Evolutionary conservation across 2,888 invertebrate genomes (phyloP), one percentile per base, ranked within the genome.

Genomic region (Machimus atricapillus): DNA sequence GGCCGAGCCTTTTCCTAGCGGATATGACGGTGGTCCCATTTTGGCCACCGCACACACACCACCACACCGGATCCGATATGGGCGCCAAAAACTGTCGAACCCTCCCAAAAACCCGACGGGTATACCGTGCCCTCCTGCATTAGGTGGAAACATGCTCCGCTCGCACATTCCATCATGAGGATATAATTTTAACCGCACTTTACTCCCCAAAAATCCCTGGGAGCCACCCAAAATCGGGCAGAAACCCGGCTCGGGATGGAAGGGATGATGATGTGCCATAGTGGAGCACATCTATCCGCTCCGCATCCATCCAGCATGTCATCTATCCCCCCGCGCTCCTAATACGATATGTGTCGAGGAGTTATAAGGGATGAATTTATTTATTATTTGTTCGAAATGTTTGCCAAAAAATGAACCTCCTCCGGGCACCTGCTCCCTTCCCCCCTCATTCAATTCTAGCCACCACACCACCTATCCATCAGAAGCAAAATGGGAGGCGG

Each of bases 341-440:
- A 58, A 83, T 83, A 43, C 52, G 9, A 9, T 83, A 40, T 43
- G 43, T 46, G 73, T 66, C 27, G 66, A 66, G 66, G 66, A 66
- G 66, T 40, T 66, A 73, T 58, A 66, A 83, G 83, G 73, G 73
- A 83, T 83, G 83, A 83, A 83, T 83, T 83, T 83, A 83, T 83
- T 83, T 83, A 83, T 83, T 83, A 83, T 83, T 83, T 83, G 83
- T 83, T 83, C 73, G 73, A 83, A 83, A 83, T 83, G 83, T 83
- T 83, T 83, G 66, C 83, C 83, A 83, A 83, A 83, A 83, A 83
- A 66, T 83, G 40, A 83, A 83, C 73, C 40, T 83, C 37, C 46
- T 14, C 58, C 27, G 40, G 27, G n/a, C 79, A 43, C 76, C 34
- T 76, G 34, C n/a, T 37, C 34, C 34, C 14, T 43, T 16, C 43